Base-by-base conservation (phyloP, 2,113 vertebrate species). In the Colistium nudipinnis region DNA sequence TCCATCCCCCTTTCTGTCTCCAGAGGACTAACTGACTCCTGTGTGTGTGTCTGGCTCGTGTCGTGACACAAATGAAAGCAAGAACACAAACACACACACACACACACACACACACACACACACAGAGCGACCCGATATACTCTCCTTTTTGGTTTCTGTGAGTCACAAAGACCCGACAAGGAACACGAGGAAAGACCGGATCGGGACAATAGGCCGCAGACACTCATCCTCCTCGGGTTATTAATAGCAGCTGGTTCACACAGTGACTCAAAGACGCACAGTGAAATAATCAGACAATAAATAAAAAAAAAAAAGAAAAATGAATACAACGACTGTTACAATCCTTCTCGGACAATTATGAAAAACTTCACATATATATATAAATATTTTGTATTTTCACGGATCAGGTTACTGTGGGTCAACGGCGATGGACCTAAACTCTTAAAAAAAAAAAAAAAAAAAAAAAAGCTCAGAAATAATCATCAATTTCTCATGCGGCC, bases 211-310 rank as follows among this genome's bases (percentile, higher is more conserved):
- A 53, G 43, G 55, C 30, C n/a, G 14, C 44, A 44, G 31, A 68
- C 56, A 76, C 68, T 24, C 74, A 87, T 78, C 80, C 67, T 24
- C 62, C 44, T 81, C 35, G 31, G 1, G 43, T 62, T 86, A 83
- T 72, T 85, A 75, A 76, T 86, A 89, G 86, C 60, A 56, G 65
- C 68, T 13, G 19, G 36, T 67, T 74, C 48, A 20, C 48, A 35
- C 54, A 30, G 38, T 56, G 81, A 81, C 69, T 55, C 73, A 74
- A 63, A 41, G 38, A 33, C 1, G 17, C 14, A 16, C 22, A 36
- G n/a, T n/a, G n/a, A n/a, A n/a, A n/a, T n/a, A n/a, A n/a, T n/a
- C n/a, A n/a, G n/a, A n/a, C n/a, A n/a, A n/a, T n/a, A n/a, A n/a
- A n/a, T n/a, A n/a, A n/a, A n/a, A n/a, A n/a, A n/a, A n/a, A n/a